Evolutionary conservation across 1,140 invertebrate genomes (phyloP).

Genomic region (Caenorhabditis elegans): DNA sequence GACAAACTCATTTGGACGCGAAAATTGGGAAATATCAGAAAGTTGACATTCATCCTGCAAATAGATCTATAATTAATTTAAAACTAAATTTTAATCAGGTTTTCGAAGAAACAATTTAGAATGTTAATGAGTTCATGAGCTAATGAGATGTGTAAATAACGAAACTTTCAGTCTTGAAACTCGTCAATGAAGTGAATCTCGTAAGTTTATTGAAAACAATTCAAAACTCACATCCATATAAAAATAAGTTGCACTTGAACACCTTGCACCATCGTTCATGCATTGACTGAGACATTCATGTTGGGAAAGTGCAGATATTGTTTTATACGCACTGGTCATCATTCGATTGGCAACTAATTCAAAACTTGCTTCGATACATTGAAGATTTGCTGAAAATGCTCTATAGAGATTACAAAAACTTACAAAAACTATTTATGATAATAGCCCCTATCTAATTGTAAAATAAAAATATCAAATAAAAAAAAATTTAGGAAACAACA

Average conservation of each 20-base stretch:
- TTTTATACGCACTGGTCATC: slow-evolving; percentile 38
- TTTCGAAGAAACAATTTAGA: background rate
- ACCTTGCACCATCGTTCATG: slow-evolving; percentile 39
- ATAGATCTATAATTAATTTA: background rate
- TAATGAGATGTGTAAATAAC: too few species aligned
- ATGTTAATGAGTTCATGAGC: background rate
- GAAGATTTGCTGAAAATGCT: slow-evolving; percentile 45
- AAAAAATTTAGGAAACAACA: too few species aligned
- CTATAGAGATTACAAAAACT: too few species aligned
- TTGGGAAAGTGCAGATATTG: background rate
- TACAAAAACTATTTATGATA: too few species aligned
- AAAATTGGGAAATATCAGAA: slow-evolving; percentile 57
- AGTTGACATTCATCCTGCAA: slow-evolving; percentile 62
- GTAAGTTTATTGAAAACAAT: background rate
- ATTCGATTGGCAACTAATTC: slow-evolving; percentile 57
- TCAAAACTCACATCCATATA: background rate
- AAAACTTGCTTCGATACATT: slow-evolving; percentile 56
- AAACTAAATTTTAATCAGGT: background rate
- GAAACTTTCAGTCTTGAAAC: too few species aligned
- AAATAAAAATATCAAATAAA: too few species aligned
- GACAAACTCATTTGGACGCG: slow-evolving; percentile 57
- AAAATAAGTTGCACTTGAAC: slow-evolving; percentile 29
- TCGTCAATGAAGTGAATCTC: too few species aligned
- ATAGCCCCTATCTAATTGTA: too few species aligned
- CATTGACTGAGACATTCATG: slow-evolving; percentile 35